Base-by-base conservation (phyloP, 2,888 invertebrate genomes). In the Pachliopta kotzebuea region DNA sequence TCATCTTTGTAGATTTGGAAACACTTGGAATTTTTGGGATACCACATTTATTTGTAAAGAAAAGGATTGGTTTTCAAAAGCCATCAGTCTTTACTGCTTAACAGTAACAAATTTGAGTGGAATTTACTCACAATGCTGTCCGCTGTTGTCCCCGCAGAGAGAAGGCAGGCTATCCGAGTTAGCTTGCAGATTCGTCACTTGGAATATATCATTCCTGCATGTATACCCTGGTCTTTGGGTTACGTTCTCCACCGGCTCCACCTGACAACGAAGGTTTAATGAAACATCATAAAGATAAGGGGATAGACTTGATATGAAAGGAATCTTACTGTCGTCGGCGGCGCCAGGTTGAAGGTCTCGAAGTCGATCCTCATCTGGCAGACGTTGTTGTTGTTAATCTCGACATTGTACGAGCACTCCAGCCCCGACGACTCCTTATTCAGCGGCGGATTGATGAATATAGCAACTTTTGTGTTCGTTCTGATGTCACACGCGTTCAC, bases 351-450 rank as follows among this genome's bases (percentile, higher is more conserved):
- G 74, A 94, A 92, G 20, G 90, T 88, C 67, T 93, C 93, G 65
- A 94, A 93, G 76, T 94, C 94, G 3, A 94, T 87, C 64, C 93
- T 88, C 80, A 94, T 84, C 74, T 94, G 94, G 69, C 94, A 94
- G 8, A 94, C 91, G 56, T 93, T 93, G 70, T 91, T 89, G 72
- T 93, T 94, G 68, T 92, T 90, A n/a, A 93, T 86, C 69, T 93
- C 92, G 0, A 94, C 88, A 54, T 90, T 92, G 80, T 93, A 93
- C 1, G 91, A 90, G 66, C 93, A 92, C 68, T 92, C 92, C 6
- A 91, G 74, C 0, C 92, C 92, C 0, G 88, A 87, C 0, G 86
- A 86, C 70, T 88, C 89, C 2, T 75, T 78, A 71, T 74, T 85
- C 4, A 91, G 77, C 0, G 90, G 89, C 0, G 92, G 91, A 71